Conservation (phyloP, 2,888 invertebrate species). For the Leptura quadrifasciata region DNA sequence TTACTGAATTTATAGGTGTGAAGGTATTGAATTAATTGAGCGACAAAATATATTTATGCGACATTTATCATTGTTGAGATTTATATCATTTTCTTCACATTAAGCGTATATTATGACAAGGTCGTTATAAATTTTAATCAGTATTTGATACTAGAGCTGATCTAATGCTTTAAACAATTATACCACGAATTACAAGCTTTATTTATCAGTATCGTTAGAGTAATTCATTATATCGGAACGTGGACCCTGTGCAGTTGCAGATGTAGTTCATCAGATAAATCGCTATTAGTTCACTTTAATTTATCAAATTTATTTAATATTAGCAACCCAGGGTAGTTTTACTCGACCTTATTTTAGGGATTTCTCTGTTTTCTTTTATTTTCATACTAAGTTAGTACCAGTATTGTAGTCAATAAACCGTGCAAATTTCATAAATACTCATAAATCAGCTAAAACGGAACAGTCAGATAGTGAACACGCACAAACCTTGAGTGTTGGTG, state of each 20-base stretch:
- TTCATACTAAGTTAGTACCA: no score
- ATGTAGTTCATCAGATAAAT: background rate
- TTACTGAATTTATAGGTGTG: background rate
- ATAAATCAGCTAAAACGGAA: no score
- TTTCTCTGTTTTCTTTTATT: no score
- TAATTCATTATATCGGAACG: background rate
- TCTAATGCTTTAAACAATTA: background rate
- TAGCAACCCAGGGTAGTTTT: no score
- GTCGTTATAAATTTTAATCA: constrained; percentile 11
- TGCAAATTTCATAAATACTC: no score
- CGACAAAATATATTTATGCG: constrained; percentile 17
- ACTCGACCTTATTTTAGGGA: no score
- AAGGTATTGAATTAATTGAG: constrained; percentile 23
- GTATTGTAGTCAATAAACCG: no score
- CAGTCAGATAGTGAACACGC: no score
- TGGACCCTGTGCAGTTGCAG: background rate
- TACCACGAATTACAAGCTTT: background rate
- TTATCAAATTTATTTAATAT: background rate
- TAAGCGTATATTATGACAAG: constrained; percentile 13
- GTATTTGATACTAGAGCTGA: background rate
- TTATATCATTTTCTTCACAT: constrained; percentile 9
- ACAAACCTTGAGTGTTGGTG: no score
- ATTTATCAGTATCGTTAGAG: background rate
- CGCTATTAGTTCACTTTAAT: background rate
- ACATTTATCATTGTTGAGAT: constrained; percentile 34